A percentile compares a stretch with the other conserved stretches of the same genome.
Conservation (phyloP, 1,140 invertebrate genomes). For the Drosophila nigrodunni region DNA sequence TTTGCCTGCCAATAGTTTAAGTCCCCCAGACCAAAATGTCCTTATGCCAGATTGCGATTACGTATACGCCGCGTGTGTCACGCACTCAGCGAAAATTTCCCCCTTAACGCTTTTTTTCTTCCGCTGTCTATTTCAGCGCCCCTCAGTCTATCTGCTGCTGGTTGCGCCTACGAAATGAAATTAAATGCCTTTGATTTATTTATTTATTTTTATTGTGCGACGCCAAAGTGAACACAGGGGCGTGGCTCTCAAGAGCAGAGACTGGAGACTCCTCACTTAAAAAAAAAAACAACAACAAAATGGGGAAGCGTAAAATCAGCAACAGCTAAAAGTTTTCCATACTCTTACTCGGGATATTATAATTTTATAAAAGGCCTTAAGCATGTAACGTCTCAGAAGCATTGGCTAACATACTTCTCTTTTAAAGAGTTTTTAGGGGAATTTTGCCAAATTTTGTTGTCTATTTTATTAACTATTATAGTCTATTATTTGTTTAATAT, state of each 20-base stretch:
- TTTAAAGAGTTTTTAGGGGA: no score
- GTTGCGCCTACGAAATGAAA: constrained; percentile 61
- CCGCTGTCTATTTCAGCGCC: not conserved
- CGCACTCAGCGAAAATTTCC: constrained; percentile 37
- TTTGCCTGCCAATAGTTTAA: constrained; percentile 39
- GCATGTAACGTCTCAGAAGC: no score
- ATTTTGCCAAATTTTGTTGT: no score
- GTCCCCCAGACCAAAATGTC: not conserved
- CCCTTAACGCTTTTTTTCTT: not conserved
- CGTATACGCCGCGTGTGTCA: constrained; percentile 69
- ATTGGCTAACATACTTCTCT: no score
- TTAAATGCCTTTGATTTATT: constrained; percentile 79
- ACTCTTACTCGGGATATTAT: not conserved
- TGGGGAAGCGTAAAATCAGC: constrained; percentile 13
- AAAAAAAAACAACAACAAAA: constrained; percentile 1
- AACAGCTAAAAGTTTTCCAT: constrained; percentile 35
- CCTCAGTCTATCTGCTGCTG: constrained; percentile 14
- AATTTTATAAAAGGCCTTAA: not conserved
- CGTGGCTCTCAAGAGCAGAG: constrained; percentile 22
- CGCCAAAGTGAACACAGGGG: constrained; percentile 20
- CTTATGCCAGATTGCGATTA: constrained; percentile 46
- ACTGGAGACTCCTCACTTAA: not conserved
- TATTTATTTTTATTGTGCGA: constrained; percentile 63
- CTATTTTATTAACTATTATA: no score
- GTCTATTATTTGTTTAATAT: no score